Base-by-base conservation (phyloP, 2,888 invertebrate genomes). In the Amaurobius ferox region DNA sequence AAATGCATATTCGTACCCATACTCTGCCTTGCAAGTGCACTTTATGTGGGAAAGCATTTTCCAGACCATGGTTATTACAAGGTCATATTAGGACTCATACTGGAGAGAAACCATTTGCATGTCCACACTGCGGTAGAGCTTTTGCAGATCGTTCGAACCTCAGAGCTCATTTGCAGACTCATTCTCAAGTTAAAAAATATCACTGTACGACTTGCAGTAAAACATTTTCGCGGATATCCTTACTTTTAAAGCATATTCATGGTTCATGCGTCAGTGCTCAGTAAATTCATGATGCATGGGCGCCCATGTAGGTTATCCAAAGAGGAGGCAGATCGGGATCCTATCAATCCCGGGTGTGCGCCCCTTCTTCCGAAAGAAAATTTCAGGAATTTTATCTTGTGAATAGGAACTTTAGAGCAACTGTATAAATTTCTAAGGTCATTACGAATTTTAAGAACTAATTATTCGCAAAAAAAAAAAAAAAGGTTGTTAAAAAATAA, bases 1-100 rank as follows among this genome's bases (percentile, higher is more conserved):
- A 99, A 92, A 99, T 99, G 98, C 99, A 99, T 92, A 98, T 98
- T 89, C 94, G 98, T 88, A 99, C 98, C 1, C 99, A 99, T 92
- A 99, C 98, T 0, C 92, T 98, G 90, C 98, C 98, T 13, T 98
- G 98, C 93, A 98, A 98, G 92, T 99, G 99, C 90, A 95, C 96
- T 90, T 93, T 98, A 61, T 99, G 98, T 91, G 98, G 98, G 30
- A 99, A 99, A 91, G 97, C 98, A 1, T 99, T 99, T 93, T 98
- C 97, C 28, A 93, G 98, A 19, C 98, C 98, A 3, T 99, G 98
- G 98, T 92, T 99, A 73, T 94, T 99, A 23, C 98, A 99, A 92
- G 98, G 98, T 0, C 98, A 99, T 93, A 97, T 98, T 90, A 94
- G 98, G 72, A 99, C 98, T 0, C 98, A 99, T 92, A 98, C 98